Percentiles rank a stretch among this genome's conserved stretches.
These are phyloP conservation scores for Ambastaia sidthimunki DNA, from an alignment of 2,797 vertebrate species.

Conservation along the genomic window DNA sequence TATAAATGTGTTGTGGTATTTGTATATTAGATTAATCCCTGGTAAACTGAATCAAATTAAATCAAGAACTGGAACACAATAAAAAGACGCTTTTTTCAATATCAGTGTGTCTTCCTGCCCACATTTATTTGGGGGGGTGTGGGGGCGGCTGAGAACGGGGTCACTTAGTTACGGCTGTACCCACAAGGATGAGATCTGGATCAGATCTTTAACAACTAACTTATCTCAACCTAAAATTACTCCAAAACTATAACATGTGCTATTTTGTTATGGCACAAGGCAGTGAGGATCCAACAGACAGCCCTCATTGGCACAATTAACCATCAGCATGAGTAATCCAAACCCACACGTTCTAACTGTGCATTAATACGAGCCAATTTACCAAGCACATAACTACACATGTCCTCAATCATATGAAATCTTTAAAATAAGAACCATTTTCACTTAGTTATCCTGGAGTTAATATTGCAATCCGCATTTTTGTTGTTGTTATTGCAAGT, in stretches of 20 bases:
- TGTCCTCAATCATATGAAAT: not conserved
- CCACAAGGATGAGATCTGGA: not conserved
- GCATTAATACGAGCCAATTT: conserved; percentile 21
- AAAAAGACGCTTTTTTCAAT: conserved; percentile 28
- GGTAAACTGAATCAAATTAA: conserved; percentile 42
- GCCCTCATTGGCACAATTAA: conserved; percentile 22
- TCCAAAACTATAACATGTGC: conserved; percentile 34
- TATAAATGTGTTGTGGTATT: conserved; percentile 53
- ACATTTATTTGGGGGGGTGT: not conserved
- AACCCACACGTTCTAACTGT: conserved; percentile 26
- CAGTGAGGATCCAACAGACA: conserved; percentile 27
- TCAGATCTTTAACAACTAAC: conserved; percentile 14
- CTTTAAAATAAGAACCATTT: not conserved
- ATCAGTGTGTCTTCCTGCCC: not conserved
- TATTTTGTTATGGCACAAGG: conserved; percentile 40
- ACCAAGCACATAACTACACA: conserved; percentile 16
- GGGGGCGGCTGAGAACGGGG: no score
- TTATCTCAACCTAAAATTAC: conserved; percentile 32
- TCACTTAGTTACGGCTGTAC: not conserved
- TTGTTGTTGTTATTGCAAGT: no score
- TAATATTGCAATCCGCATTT: no score
- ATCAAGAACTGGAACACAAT: conserved; percentile 43
- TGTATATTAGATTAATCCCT: conserved; percentile 51
- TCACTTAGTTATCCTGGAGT: no score
- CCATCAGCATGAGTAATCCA: conserved; percentile 28